Percentiles rank a stretch among this genome's conserved stretches.
These are phyloP conservation scores for Tipula confusa DNA, from an alignment of 2,888 invertebrate genomes.

Conservation along the genomic window DNA sequence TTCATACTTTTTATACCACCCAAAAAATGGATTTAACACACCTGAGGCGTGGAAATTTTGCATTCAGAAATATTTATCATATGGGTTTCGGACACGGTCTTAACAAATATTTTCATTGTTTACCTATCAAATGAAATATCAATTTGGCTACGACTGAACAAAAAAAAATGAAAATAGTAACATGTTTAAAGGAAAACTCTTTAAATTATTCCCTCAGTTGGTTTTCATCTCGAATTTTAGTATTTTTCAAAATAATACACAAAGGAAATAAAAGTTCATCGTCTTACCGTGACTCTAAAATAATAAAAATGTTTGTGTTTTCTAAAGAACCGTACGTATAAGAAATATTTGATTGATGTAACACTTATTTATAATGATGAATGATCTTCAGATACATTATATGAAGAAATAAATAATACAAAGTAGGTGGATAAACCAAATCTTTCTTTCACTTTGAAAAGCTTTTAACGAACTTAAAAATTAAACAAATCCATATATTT, in stretches of 20 bases:
- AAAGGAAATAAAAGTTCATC: background rate
- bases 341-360: background rate
- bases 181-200: no score
- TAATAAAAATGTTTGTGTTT: background rate
- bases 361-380: background rate
- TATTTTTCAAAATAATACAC: background rate
- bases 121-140: no score
- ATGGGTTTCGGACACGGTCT: no score
- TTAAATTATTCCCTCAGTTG: no score
- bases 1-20: no score
- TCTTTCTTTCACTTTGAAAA: background rate
- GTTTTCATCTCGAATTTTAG: background rate
- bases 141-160: no score
- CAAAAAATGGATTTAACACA: no score
- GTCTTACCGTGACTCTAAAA: background rate
- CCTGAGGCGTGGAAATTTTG: no score
- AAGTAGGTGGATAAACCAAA: background rate
- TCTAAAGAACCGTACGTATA: background rate
- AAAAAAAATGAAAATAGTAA: no score
- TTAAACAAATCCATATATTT: background rate
- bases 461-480: background rate
- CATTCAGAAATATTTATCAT: no score
- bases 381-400: background rate
- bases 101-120: no score
- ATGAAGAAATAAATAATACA: background rate